Conservation (phyloP, 2,888 invertebrate genomes). For the Sclerodermus sp. region DNA sequence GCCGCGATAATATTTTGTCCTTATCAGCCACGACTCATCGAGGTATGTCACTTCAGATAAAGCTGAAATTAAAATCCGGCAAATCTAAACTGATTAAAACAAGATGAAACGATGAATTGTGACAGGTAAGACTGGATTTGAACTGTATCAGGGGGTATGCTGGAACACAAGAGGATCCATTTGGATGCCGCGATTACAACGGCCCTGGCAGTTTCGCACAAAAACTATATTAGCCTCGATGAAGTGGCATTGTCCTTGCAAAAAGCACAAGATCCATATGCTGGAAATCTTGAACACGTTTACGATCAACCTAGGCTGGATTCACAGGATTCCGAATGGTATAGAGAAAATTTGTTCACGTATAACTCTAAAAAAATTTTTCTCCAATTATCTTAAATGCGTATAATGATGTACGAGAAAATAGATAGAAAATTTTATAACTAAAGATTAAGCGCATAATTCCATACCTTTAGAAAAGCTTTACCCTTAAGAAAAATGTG, state of each 20-base stretch:
- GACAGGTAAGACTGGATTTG: conserved; percentile 21
- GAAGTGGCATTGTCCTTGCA: conserved; percentile 21
- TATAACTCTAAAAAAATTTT: too few relatives aligned
- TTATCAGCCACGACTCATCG: conserved; percentile 24
- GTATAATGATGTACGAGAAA: too few relatives aligned
- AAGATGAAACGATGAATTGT: too few relatives aligned
- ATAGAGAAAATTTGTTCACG: not conserved
- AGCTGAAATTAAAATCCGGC: too few relatives aligned
- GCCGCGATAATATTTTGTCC: conserved; percentile 22
- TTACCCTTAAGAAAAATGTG: too few relatives aligned
- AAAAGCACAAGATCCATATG: conserved; percentile 20
- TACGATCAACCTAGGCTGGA: conserved; percentile 27
- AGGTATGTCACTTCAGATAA: conserved; percentile 18
- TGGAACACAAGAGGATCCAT: conserved; percentile 37
- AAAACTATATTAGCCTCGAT: conserved; percentile 20
- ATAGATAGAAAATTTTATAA: too few relatives aligned
- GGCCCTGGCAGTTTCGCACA: conserved; percentile 28
- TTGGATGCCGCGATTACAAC: conserved; percentile 29
- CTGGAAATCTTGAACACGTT: conserved; percentile 19
- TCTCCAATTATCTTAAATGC: too few relatives aligned
- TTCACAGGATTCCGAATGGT: conserved; percentile 37
- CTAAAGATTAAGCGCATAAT: too few relatives aligned
- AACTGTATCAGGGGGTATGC: conserved; percentile 40
- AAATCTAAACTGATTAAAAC: too few relatives aligned
- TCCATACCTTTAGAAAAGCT: too few relatives aligned